phyloP scores from a whole-genome alignment of 2,113 vertebrate genomes.

The Phyllopteryx taeniolatus region DNA sequence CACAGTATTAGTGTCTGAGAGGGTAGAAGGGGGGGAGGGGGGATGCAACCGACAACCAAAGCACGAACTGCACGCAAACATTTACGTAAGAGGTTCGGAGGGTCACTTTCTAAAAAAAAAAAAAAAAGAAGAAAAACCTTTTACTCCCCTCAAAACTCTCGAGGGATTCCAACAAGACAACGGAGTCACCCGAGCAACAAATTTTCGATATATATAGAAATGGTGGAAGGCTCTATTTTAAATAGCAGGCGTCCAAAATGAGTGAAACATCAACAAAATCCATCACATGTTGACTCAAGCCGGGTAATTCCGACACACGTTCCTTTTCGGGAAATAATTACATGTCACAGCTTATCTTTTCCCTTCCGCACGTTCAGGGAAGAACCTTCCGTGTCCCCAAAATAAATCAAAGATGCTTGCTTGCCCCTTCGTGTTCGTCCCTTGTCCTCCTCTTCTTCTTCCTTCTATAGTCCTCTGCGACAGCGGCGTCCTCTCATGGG shows the following conservation, averaged over 20 bases:
- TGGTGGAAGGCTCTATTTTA: neutral
- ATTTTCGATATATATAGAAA: neutral
- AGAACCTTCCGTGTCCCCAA: neutral
- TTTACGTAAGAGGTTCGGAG: slow-evolving; percentile 58
- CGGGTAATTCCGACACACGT: slow-evolving; percentile 31
- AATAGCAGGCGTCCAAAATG: neutral
- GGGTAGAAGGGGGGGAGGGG: neutral
- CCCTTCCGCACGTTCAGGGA: neutral
- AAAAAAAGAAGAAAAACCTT: neutral
- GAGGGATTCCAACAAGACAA: slow-evolving; percentile 2
- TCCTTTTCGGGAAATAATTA: neutral
- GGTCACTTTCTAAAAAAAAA: slow-evolving; percentile 27
- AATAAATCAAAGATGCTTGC: slow-evolving; percentile 37
- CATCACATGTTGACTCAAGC: neutral
- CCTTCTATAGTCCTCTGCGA: slow-evolving; percentile 36
- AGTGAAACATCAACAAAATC: neutral
- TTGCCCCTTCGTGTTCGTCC: slow-evolving; percentile 13
- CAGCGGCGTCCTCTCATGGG: slow-evolving; percentile 37
- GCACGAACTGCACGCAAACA: slow-evolving; percentile 67
- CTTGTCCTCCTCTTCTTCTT: slow-evolving; percentile 17
- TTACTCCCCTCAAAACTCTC: slow-evolving; percentile 28
- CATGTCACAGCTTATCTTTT: neutral
- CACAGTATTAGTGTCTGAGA: slow-evolving; percentile 29
- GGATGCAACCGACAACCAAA: slow-evolving; percentile 20
- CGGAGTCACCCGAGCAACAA: neutral